Evolutionary conservation across 2,888 invertebrate species (phyloP).

Genomic region (Hipparchia sbordonii): DNA sequence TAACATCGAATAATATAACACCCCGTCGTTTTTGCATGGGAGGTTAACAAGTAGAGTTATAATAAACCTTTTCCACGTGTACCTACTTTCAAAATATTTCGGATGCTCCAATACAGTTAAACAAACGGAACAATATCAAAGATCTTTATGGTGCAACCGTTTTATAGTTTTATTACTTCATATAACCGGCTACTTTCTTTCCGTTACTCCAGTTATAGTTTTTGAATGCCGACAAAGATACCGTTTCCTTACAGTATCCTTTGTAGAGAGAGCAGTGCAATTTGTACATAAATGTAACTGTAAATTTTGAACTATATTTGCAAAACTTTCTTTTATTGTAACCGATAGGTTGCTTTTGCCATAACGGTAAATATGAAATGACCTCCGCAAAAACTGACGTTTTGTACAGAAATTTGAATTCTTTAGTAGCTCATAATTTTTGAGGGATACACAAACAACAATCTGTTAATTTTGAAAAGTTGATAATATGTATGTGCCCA

Average conservation of each 20-base stretch:
- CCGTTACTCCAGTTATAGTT: constrained; percentile 61
- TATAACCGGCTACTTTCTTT: constrained; percentile 51
- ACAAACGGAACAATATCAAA: constrained; percentile 42
- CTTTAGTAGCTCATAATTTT: no score
- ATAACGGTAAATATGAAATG: constrained; percentile 22
- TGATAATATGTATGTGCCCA: no score
- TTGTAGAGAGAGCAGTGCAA: constrained; percentile 33
- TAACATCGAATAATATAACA: no score
- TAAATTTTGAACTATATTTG: constrained; percentile 31
- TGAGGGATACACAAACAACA: no score
- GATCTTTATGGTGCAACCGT: constrained; percentile 47
- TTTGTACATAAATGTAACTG: constrained; percentile 26
- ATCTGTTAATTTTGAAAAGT: no score
- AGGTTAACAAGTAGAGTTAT: background rate
- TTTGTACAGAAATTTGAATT: background rate
- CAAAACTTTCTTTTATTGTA: constrained; percentile 32
- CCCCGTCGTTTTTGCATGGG: no score
- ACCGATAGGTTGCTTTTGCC: constrained; percentile 23
- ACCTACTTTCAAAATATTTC: constrained; percentile 15
- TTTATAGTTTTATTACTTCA: constrained; percentile 42
- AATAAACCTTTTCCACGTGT: constrained; percentile 31
- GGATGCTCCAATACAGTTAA: constrained; percentile 44
- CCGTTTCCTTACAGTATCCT: constrained; percentile 50
- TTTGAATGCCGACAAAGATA: constrained; percentile 65
- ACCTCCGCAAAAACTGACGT: constrained; percentile 3